Evolutionary conservation across 1,140 invertebrate species (phyloP), one percentile per base, ranked within the genome.

Genomic region (Dysdera silvatica): DNA sequence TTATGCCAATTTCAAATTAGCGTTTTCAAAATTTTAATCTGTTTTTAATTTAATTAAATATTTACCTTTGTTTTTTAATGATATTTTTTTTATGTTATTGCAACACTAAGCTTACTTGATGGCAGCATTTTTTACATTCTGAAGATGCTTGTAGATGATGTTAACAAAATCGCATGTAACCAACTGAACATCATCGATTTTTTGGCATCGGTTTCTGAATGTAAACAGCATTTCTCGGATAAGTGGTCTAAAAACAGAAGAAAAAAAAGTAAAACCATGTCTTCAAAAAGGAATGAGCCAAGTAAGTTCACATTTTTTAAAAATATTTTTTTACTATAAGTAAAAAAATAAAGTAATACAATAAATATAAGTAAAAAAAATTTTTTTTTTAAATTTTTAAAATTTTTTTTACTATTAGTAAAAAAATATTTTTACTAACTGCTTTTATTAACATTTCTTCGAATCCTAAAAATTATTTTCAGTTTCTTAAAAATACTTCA

Each of bases 81-180:
- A n/a, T n/a, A n/a, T n/a, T n/a, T n/a, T n/a, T n/a, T n/a, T n/a
- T n/a, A n/a, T n/a, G n/a, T n/a, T n/a, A n/a, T n/a, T n/a, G n/a
- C n/a, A n/a, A n/a, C n/a, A n/a, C n/a, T n/a, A n/a, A n/a, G 40
- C 6, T 66, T 56, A 56, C 61, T 61, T 87, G 82, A 84, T 71
- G 82, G 81, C 83, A 18, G 87, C 84, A 70, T 87, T 80, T 69
- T 87, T 80, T 45, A 93, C 88, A 71, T 87, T 85, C 73, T 89
- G 88, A 78, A 92, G 88, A 80, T 95, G 91, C 63, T 83, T 80
- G 31, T 87, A 88, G 8, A 92, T 82, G 74, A 82, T 85, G 43
- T 81, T 82, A 3, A 91, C 84, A 74, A 92, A 85, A 76, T 87
- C 88, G 71, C 83, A 84, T 4, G 89, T 88, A 40, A 93, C 82